Evolutionary conservation across 2,797 vertebrate genomes (phyloP), one percentile per base, ranked within the genome.

Genomic region (Cuniculus paca): DNA sequence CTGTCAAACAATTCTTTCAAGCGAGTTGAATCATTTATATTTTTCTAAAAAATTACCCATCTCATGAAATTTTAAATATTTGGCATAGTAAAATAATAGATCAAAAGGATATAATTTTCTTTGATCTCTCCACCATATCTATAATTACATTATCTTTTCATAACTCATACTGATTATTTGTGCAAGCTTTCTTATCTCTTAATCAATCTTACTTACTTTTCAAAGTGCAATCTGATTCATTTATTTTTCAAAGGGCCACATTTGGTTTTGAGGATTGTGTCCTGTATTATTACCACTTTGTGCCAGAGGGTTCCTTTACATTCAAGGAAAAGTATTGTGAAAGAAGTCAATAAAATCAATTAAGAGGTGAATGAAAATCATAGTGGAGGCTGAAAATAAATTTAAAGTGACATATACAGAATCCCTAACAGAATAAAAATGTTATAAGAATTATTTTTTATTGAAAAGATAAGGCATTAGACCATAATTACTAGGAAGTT

Each of bases 321-420:
- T 31, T 80, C 24, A 16, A 87, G n/a, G 58, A 90, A 90, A 65
- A 39, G 24, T 63, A 79, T 19, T 94, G 36, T 34, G 86, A 86
- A 84, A 17, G 10, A 80, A 93, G 19, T 78, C 50, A 90, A 63
- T 50, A 95, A 97, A 96, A 92, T 86, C 85, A 86, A 70, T 68
- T 92, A 93, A 39, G 52, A 94, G 70, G 28, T 68, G 81, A 82
- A 75, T 54, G 36, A 95, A 95, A 95, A 80, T 80, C 91, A 83
- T 17, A 82, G 52, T 79, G 5, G 22, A 60, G 81, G 75, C n/a
- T 75, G 20, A 96, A 91, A 90, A 91, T 68, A 77, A 87, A 88
- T 82, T 54, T 87, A 72, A 90, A 87, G 65, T n/a, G 54, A 88
- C 68, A 87, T 50, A 34, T 45, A 94, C 34, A 56, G 28, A 91